A percentile compares a stretch with the other conserved stretches of the same genome.
phyloP scores from a whole-genome alignment of 2,797 vertebrate species.

The Coregonus suidteri region DNA sequence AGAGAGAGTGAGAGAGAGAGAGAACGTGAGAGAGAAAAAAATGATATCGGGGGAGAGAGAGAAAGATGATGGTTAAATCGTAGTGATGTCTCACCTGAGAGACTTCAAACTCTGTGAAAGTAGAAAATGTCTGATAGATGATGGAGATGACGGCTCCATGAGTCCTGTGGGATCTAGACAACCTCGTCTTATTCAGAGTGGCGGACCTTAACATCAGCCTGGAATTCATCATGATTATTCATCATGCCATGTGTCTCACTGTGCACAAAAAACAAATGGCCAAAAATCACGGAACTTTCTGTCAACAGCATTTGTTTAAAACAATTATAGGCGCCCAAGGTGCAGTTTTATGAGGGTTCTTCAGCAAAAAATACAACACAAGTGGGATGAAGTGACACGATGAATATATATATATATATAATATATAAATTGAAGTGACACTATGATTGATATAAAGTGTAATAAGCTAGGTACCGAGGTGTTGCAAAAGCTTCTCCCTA shows the following conservation, averaged over 20 bases:
- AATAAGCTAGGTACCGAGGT: slow-evolving; percentile 5
- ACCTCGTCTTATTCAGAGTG: slow-evolving; percentile 20
- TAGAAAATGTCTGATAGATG: slow-evolving; percentile 24
- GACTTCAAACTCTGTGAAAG: slow-evolving; percentile 21
- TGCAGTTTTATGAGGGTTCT: not conserved
- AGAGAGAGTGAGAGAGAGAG: not conserved
- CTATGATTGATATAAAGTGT: not conserved
- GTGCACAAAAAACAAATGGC: slow-evolving; percentile 26
- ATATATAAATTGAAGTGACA: no score
- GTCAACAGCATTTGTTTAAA: slow-evolving; percentile 27
- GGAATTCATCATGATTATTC: slow-evolving; percentile 32
- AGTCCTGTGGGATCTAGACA: not conserved
- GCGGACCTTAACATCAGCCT: slow-evolving; percentile 13
- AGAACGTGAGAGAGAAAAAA: not conserved
- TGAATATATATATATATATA: no score
- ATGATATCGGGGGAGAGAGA: not conserved
- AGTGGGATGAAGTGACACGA: slow-evolving; percentile 3
- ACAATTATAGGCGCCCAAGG: slow-evolving; percentile 22
- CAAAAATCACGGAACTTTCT: slow-evolving; percentile 24
- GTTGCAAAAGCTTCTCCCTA: not conserved
- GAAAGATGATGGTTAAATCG: slow-evolving; percentile 9
- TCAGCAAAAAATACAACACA: not conserved
- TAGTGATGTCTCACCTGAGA: slow-evolving; percentile 25
- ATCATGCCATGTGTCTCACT: not conserved
- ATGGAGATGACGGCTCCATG: slow-evolving; percentile 24